These are phyloP conservation scores for Chanos chanos DNA, from an alignment of 2,797 vertebrate genomes.

Conservation along the genomic window DNA sequence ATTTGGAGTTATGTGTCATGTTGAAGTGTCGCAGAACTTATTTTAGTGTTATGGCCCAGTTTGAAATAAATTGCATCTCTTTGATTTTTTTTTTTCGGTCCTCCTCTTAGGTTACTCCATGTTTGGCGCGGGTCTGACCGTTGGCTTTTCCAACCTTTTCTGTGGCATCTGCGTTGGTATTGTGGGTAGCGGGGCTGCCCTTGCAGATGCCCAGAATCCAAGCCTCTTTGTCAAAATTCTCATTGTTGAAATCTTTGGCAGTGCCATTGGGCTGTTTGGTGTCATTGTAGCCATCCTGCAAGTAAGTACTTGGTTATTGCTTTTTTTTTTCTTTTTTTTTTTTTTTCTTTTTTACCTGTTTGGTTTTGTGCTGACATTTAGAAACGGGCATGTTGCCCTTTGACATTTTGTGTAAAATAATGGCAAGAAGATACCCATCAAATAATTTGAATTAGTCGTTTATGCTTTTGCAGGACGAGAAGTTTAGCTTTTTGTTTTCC, in stretches of 20 bases:
- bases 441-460: too few species aligned
- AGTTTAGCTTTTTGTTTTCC: too few species aligned
- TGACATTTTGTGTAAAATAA: too few species aligned
- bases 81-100: neutral
- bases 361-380: neutral
- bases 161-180: constrained; percentile 98
- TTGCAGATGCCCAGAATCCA: constrained; percentile 95
- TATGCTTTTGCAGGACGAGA: too few species aligned
- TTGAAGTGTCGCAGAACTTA: too few species aligned
- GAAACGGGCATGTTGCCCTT: too few species aligned
- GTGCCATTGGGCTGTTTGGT: constrained; percentile 95
- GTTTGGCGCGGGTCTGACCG: constrained; percentile 97
- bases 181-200: constrained; percentile 93
- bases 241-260: constrained; percentile 98
- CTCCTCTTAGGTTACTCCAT: constrained; percentile 86
- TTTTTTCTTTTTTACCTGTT: neutral
- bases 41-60: too few species aligned
- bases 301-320: constrained; percentile 65
- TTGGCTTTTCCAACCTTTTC: constrained; percentile 98
- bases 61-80: too few species aligned
- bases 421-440: too few species aligned
- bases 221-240: constrained; percentile 98
- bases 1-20: too few species aligned
- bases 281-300: constrained; percentile 98
- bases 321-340: neutral